Conservation (phyloP, 1,140 invertebrate species). For the Hypothenemus hampei region DNA sequence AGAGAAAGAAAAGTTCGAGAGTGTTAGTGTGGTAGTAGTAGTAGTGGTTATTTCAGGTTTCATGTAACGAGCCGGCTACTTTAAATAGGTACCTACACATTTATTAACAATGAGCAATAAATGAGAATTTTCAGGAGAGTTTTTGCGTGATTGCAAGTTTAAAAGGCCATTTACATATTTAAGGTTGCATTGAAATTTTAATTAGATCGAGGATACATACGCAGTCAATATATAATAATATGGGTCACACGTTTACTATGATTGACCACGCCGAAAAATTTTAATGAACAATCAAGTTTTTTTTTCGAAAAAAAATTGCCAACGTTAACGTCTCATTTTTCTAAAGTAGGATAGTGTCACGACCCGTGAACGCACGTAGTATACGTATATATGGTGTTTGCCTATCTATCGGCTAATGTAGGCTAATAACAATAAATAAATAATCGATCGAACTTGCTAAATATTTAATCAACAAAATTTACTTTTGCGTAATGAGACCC, state of each 20-base stretch:
- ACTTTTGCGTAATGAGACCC: too few species aligned
- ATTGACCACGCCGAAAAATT: not conserved
- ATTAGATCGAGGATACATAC: not conserved
- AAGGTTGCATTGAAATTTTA: not conserved
- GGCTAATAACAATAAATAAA: too few species aligned
- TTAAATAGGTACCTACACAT: constrained; percentile 1
- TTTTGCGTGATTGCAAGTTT: not conserved
- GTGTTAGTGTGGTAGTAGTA: too few species aligned
- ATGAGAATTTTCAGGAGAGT: not conserved
- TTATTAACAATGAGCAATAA: not conserved
- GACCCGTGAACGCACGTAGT: too few species aligned
- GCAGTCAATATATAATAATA: not conserved
- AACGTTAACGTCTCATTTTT: not conserved
- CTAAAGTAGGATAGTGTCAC: constrained; percentile 7
- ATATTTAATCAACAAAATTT: too few species aligned
- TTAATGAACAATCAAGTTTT: constrained; percentile 13
- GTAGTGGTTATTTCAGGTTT: constrained; percentile 8
- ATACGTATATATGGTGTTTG: too few species aligned
- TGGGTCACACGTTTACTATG: not conserved
- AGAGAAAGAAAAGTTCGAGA: too few species aligned
- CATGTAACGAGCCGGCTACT: constrained; percentile 1
- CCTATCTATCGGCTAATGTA: too few species aligned
- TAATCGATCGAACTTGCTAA: too few species aligned
- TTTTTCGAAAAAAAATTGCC: constrained; percentile 8
- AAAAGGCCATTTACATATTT: not conserved